Base-by-base conservation (phyloP, 2,113 vertebrate species). In the Caloenas nicobarica region DNA sequence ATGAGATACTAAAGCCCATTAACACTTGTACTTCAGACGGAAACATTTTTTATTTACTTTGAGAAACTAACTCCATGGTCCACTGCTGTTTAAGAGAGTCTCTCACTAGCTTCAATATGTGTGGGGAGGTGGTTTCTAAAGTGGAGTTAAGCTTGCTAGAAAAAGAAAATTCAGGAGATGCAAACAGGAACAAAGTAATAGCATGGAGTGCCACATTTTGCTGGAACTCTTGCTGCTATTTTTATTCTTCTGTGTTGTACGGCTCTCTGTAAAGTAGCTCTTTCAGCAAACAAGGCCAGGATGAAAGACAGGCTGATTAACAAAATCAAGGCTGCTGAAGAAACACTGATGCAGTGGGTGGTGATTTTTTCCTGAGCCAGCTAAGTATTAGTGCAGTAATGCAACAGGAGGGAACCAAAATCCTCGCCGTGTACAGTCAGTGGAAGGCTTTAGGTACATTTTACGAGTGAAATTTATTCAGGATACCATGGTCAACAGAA, bases 251-350 rank as follows among this genome's bases (percentile, higher is more conserved):
- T 93, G 28, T 96, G 83, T 82, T 72, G 78, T 92, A 61, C 26
- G 1, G 10, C 73, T 93, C 73, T 69, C 83, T 96, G 83, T 95
- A 88, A 96, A 95, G 91, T 91, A 91, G 81, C 66, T 82, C 62
- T 95, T 76, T 93, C 93, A 91, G 93, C 91, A 93, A 94, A 95
- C 77, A 92, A 76, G 92, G 86, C 91, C 73, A 85, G 77, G 92
- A 95, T 95, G 91, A 93, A 93, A 96, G 92, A 93, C 76, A 71
- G 91, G 48, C 88, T 95, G 96, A 95, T 95, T 95, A 96, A 76
- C 90, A 94, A 96, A 92, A 94, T 82, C 46, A 92, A 87, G 83
- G 81, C 86, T 93, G 78, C 69, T 92, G 83, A 79, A 91, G 88
- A 92, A 91, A 69, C 81, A 79, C 44, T 82, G 93, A 73, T 91